Conservation (phyloP, 2,113 vertebrate species). For the Donacobius atricapilla region DNA sequence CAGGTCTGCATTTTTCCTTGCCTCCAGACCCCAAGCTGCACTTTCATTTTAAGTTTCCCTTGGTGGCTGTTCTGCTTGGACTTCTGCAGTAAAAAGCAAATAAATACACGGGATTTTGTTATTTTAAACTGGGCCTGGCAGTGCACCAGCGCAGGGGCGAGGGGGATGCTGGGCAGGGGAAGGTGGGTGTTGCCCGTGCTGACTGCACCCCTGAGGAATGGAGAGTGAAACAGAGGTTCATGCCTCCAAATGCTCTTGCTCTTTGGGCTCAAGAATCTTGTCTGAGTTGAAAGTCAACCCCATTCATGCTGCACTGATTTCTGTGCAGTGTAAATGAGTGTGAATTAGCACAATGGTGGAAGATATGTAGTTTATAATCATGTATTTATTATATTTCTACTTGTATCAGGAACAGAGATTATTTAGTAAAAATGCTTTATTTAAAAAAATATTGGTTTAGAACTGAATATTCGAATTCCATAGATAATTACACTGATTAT, state of each 20-base stretch:
- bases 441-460: not conserved
- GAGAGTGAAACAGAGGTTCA: fast-evolving
- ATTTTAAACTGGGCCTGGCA: not conserved
- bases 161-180: not conserved
- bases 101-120: not conserved
- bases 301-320: not conserved
- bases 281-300: not conserved
- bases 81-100: not conserved
- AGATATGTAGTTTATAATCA: fast-evolving
- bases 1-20: not conserved
- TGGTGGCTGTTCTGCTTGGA: not conserved
- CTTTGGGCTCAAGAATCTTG: not conserved
- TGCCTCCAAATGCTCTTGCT: not conserved
- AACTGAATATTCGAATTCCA: not conserved
- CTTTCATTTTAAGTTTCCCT: not conserved
- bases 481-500: not conserved
- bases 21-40: not conserved
- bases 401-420: not conserved
- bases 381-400: not conserved
- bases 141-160: not conserved
- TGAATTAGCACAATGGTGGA: not conserved
- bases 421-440: not conserved
- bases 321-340: not conserved
- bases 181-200: fast-evolving
- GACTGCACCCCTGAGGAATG: fast-evolving